Evolutionary conservation across 2,888 invertebrate genomes (phyloP).

Genomic region (Catocala fraxini): DNA sequence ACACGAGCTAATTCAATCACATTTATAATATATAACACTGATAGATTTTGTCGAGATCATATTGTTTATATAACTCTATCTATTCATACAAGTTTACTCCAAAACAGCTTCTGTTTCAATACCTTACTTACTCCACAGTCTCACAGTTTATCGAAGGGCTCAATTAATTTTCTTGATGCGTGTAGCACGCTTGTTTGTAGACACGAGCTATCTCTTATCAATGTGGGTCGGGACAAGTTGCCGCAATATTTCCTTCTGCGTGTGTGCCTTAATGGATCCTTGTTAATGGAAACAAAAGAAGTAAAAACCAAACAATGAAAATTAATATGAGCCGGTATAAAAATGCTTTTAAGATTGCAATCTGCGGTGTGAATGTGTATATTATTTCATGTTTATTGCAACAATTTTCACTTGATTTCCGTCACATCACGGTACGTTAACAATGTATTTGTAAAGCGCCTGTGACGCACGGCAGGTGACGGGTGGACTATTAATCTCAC

Average conservation of each 20-base stretch:
- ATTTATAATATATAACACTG: not conserved
- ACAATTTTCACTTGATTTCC: constrained; percentile 21
- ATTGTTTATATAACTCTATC: no score
- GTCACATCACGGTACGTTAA: constrained; percentile 24
- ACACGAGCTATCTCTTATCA: constrained; percentile 75
- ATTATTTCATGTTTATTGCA: constrained; percentile 21
- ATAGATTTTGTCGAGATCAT: not conserved
- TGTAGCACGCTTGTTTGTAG: constrained; percentile 61
- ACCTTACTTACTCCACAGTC: not conserved
- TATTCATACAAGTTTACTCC: not conserved
- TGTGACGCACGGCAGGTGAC: constrained; percentile 44
- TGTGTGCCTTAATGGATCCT: constrained; percentile 53
- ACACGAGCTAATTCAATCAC: not conserved
- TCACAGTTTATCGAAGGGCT: constrained; percentile 37
- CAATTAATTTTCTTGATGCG: constrained; percentile 60
- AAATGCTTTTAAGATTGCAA: constrained; percentile 5
- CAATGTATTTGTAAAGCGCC: constrained; percentile 19
- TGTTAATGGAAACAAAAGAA: constrained; percentile 28
- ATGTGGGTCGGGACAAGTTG: constrained; percentile 75
- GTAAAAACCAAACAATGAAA: no score
- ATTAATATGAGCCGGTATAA: no score
- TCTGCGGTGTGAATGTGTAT: constrained; percentile 8
- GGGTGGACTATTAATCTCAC: constrained; percentile 37
- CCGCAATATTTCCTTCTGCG: constrained; percentile 73
- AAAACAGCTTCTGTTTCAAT: not conserved